Conservation (phyloP, 2,113 vertebrate species). For the Gallinago paraguaiae region DNA sequence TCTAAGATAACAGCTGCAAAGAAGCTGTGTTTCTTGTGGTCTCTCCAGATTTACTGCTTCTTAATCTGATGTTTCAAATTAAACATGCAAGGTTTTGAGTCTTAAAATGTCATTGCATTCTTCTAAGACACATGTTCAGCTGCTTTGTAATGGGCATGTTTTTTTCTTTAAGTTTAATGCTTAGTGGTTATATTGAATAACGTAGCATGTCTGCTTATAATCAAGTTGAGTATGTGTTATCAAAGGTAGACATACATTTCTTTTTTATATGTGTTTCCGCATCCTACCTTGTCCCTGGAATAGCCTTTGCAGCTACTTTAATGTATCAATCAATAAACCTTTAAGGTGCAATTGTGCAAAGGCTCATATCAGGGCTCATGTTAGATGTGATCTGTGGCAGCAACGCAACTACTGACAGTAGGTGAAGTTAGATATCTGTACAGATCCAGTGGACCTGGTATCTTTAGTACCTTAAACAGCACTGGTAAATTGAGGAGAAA, state of each 20-base stretch:
- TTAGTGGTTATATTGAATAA: background rate
- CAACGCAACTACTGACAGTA: background rate
- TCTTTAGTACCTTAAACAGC: background rate
- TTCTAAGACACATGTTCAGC: background rate
- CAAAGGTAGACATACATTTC: background rate
- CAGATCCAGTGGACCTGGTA: background rate
- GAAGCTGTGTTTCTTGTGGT: constrained; percentile 3
- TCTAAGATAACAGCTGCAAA: constrained; percentile 6
- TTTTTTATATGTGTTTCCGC: background rate
- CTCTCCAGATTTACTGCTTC: constrained; percentile 39
- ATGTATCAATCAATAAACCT: background rate
- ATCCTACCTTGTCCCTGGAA: background rate
- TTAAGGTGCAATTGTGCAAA: background rate
- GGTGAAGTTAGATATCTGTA: background rate
- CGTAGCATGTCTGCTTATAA: background rate
- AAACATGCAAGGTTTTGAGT: background rate
- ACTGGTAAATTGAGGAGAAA: background rate
- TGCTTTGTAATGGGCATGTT: constrained; percentile 4
- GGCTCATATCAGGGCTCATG: background rate
- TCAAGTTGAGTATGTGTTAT: background rate
- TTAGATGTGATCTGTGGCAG: background rate
- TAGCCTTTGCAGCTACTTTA: background rate
- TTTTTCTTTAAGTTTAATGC: background rate
- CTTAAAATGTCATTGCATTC: constrained; percentile 28
- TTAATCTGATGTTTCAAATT: constrained; percentile 62